Conservation (phyloP, 2,888 invertebrate species). For the Tribolium freemani region DNA sequence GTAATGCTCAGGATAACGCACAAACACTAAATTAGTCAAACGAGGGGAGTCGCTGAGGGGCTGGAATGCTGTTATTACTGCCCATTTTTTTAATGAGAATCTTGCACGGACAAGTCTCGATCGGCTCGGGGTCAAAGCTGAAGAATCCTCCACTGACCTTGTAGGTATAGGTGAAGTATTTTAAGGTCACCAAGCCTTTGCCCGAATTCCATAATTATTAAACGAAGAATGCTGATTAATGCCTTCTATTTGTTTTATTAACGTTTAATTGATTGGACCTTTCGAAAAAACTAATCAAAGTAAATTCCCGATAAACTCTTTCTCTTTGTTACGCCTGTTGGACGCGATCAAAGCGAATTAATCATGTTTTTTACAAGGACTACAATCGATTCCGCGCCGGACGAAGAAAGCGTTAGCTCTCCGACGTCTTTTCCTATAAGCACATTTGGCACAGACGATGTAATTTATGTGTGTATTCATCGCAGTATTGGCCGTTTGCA, state of each 20-base stretch:
- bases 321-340: slow-evolving; percentile 24
- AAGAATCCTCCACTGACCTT: slow-evolving; percentile 37
- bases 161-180: slow-evolving; percentile 29
- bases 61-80: slow-evolving; percentile 43
- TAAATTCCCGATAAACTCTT: slow-evolving; percentile 21
- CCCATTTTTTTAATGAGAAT: slow-evolving; percentile 43
- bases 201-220: slow-evolving; percentile 34
- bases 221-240: slow-evolving; percentile 19
- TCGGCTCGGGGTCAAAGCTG: slow-evolving; percentile 36
- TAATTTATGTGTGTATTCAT: slow-evolving; percentile 43
- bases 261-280: slow-evolving; percentile 20
- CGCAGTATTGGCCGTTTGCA: slow-evolving; percentile 44
- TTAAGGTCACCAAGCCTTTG: slow-evolving; percentile 40
- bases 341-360: slow-evolving; percentile 10
- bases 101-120: slow-evolving; percentile 41
- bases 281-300: slow-evolving; percentile 30
- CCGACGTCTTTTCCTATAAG: background rate
- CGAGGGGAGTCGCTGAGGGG: slow-evolving; percentile 23
- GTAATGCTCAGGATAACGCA: slow-evolving; percentile 6
- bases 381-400: background rate
- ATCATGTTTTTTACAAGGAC: slow-evolving; percentile 13
- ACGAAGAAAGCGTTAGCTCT: background rate
- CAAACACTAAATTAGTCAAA: slow-evolving; percentile 32
- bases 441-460: slow-evolving; percentile 30
- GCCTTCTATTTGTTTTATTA: slow-evolving; percentile 31